Base-by-base conservation (phyloP, 2,113 vertebrate species). In the Tenebrosternarchus preto region DNA sequence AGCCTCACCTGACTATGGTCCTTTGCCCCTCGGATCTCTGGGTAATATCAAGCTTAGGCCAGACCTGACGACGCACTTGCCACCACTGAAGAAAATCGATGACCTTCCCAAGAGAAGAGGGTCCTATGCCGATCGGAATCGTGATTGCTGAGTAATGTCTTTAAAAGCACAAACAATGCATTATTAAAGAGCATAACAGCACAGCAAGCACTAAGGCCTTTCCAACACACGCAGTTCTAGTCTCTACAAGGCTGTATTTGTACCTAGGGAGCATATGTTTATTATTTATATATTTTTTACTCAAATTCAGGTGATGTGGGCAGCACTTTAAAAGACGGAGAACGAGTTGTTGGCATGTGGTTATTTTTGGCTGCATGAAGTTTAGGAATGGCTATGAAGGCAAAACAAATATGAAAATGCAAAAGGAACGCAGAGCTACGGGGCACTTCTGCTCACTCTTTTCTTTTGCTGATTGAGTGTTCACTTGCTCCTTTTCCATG, bases 111-210 rank as follows among this genome's bases (percentile, higher is more conserved):
- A 59, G 33, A 83, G 43, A 71, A 43, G 31, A 70, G 71, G 75
- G 50, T 70, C 55, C 16, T 82, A 76, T 69, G 33, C 77, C 46
- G 24, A 60, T 78, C 61, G 56, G 77, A 82, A 71, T 80, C 75
- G 75, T 75, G 79, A 85, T 83, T 33, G 79, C 73, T 61, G 76
- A 25, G 63, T 88, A 27, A 86, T 86, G 88, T 87, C 64, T 87
- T 85, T 89, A 82, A 87, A 88, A 86, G 81, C 86, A 85, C 82
- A 83, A 86, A 87, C 69, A 83, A 85, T 86, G 80, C 83, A 87
- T 88, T 88, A 90, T 87, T 90, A 87, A 91, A 87, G 56, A 82
- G 67, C 53, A 6, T 50, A 80, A 79, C 39, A 82, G 75, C 86
- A 77, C 22, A 74, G 70, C 25, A 24, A 80, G 82, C 82, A 87